Percentiles rank a stretch among this genome's conserved stretches.
These are phyloP conservation scores for Pentalonia nigronervosa DNA, from an alignment of 1,140 invertebrate genomes.

Conservation along the genomic window DNA sequence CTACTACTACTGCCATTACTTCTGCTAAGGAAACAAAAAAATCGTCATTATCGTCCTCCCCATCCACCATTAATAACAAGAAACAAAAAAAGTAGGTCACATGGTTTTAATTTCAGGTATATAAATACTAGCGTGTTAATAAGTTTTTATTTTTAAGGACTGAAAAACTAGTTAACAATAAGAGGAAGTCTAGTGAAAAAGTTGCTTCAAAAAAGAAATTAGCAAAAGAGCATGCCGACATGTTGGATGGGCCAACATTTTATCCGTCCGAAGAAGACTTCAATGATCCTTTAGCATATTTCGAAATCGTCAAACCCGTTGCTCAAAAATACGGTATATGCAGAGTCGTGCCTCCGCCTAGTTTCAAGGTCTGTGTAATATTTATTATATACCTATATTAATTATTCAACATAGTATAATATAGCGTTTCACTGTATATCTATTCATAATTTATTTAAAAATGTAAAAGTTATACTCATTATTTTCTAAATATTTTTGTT, in stretches of 20 bases:
- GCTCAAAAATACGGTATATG: slow-evolving; percentile 88
- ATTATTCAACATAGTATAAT: neutral
- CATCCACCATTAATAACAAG: neutral
- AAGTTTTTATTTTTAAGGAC: neutral
- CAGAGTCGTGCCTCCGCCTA: slow-evolving; percentile 84
- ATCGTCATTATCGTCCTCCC: too few species aligned
- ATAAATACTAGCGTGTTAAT: neutral
- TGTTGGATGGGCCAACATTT: slow-evolving; percentile 85
- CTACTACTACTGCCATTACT: slow-evolving; percentile 22
- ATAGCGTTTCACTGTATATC: too few species aligned
- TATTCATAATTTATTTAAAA: too few species aligned
- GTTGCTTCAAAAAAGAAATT: neutral
- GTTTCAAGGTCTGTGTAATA: slow-evolving; percentile 73
- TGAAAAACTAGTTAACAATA: slow-evolving; percentile 51
- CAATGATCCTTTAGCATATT: slow-evolving; percentile 88
- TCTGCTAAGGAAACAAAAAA: slow-evolving; percentile 35
- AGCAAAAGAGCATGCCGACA: slow-evolving; percentile 66
- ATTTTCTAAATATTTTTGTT: too few species aligned
- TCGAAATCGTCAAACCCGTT: slow-evolving; percentile 80
- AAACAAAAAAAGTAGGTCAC: slow-evolving; percentile 25
- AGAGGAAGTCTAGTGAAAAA: slow-evolving; percentile 28
- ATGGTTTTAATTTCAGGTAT: neutral
- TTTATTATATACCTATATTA: neutral
- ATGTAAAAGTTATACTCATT: too few species aligned
- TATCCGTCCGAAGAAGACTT: slow-evolving; percentile 86